Base-by-base conservation (phyloP, 2,113 vertebrate genomes). In the Gulo gulo region DNA sequence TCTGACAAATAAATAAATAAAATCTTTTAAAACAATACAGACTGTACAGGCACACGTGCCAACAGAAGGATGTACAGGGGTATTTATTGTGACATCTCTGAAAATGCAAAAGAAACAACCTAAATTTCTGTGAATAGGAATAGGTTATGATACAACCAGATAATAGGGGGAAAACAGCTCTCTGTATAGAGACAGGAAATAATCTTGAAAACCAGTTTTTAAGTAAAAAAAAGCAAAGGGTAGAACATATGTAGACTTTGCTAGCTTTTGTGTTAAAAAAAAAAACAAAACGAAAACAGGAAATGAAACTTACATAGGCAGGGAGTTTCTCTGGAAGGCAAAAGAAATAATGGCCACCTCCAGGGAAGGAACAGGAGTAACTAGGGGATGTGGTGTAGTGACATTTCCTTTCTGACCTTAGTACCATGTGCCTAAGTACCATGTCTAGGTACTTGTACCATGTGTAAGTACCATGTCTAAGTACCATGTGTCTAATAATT, bases 261-360 rank as follows among this genome's bases (percentile, higher is more conserved):
- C 63, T 85, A 10, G 14, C 7, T 12, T 74, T 73, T 79, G 34
- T 90, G 26, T 69, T 69, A 31, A 76, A 39, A 61, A 50, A 47
- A 47, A 59, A 76, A 47, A 7, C 31, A 73, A 92, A 45, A 55
- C 12, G 42, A 50, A 84, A 92, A 61, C 42, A 63, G 73, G 90
- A 97, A 96, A 52, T 4, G 50, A 50, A n/a, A 45, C 3, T 61
- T 76, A 26, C 29, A 15, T 15, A 9, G 8, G 21, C 52, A 14
- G 12, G 34, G 90, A 59, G 73, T 65, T 71, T 93, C n/a, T 82
- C 61, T 84, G 81, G 89, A 82, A 87, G 59, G 52, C 24, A 26
- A 24, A 52, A 79, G 90, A 82, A 88, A 89, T 6, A 4, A 18
- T 23, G 42, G 69, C 69, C 24, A 59, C 36, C 45, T 42, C 36